A percentile compares a stretch with the other conserved stretches of the same genome.
Conservation (phyloP, 2,797 vertebrate species). For the Poeciliopsis turneri region DNA sequence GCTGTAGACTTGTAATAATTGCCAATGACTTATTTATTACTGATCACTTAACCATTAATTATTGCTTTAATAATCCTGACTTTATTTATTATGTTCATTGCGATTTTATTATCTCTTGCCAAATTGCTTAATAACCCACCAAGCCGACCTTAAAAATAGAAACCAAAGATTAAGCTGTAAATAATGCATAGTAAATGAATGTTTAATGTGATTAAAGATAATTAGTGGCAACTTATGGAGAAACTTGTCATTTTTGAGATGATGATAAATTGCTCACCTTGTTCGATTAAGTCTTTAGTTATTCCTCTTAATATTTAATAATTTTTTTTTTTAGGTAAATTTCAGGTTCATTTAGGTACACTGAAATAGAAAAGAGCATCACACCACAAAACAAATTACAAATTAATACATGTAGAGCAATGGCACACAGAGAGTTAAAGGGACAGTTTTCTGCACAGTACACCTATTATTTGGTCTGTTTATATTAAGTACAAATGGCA, state of each 20-base stretch:
- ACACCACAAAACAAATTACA: neutral
- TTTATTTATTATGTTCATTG: neutral
- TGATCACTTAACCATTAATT: constrained; percentile 10
- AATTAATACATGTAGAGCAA: constrained; percentile 2
- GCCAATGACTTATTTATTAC: constrained; percentile 4
- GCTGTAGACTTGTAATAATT: neutral
- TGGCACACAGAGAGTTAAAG: neutral
- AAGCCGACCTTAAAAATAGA: neutral
- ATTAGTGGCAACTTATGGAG: neutral
- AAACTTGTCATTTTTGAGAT: neutral
- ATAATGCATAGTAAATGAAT: neutral
- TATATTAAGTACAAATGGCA: constrained; percentile 12
- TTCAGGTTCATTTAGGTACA: neutral
- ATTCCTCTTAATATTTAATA: neutral
- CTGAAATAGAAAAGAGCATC: constrained; percentile 6
- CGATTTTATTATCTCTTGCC: constrained; percentile 4
- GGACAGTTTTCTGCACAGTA: neutral
- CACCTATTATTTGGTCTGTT: constrained; percentile 16
- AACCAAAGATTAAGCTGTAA: neutral
- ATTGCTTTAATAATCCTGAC: neutral
- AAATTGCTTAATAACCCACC: neutral
- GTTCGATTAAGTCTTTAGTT: neutral
- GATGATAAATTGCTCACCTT: neutral
- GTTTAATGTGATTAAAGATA: constrained; percentile 8
- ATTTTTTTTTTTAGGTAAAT: constrained; percentile 3